These are phyloP conservation scores for Callyntrura guangdongensis DNA, from an alignment of 2,888 invertebrate species.

Conservation along the genomic window DNA sequence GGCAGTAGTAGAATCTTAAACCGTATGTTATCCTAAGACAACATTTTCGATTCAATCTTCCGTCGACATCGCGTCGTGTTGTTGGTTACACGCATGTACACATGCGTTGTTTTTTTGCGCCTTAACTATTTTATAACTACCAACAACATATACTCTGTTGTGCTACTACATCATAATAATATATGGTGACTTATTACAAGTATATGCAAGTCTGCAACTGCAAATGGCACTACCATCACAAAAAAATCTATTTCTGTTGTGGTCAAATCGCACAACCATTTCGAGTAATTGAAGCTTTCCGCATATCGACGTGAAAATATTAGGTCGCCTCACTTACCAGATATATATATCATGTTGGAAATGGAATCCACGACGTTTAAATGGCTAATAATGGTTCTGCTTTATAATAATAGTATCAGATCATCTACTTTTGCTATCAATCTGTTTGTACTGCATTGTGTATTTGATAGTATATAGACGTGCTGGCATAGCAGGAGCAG, in stretches of 20 bases:
- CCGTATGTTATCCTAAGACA: neutral
- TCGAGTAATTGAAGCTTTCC: constrained; percentile 34
- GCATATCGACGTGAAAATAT: constrained; percentile 60
- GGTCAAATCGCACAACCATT: constrained; percentile 46
- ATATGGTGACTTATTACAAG: neutral
- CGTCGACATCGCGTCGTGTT: constrained; percentile 15
- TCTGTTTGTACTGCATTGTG: no score
- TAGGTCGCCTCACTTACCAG: constrained; percentile 3
- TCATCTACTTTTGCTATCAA: no score
- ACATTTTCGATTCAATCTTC: constrained; percentile 1
- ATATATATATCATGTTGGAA: neutral
- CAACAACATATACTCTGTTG: neutral
- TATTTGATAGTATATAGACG: no score
- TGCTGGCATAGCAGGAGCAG: neutral
- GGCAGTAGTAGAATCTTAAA: constrained; percentile 11
- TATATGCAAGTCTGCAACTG: neutral
- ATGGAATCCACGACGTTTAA: no score
- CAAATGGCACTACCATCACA: neutral
- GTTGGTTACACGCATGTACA: neutral
- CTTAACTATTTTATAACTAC: neutral
- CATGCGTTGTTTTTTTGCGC: neutral
- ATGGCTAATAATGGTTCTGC: neutral
- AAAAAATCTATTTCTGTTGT: constrained; percentile 46
- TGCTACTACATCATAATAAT: no score
- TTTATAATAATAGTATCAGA: no score